Evolutionary conservation across 2,888 invertebrate genomes (phyloP).

Genomic region (Lottia scabra): DNA sequence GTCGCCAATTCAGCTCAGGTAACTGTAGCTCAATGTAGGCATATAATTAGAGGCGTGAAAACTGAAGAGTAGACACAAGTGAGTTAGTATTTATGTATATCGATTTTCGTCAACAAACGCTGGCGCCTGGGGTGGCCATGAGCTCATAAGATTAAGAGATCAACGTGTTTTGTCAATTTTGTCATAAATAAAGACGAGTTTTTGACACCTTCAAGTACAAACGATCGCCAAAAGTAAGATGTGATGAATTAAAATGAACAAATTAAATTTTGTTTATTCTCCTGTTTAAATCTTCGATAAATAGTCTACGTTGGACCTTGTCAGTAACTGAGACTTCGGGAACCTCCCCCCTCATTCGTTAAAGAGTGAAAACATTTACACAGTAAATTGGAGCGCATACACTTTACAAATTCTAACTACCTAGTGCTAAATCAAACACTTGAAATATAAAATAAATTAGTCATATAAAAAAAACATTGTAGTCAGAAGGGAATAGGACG

Average conservation of each 20-base stretch:
- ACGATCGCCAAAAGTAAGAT: not conserved
- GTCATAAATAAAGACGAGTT: not conserved
- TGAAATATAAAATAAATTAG: too few relatives aligned
- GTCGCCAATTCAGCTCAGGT: not conserved
- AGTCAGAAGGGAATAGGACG: too few relatives aligned
- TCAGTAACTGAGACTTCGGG: not conserved
- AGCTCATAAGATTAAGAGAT: not conserved
- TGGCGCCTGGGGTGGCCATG: slow-evolving; percentile 2
- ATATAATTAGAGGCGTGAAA: slow-evolving; percentile 5
- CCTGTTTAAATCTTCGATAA: not conserved
- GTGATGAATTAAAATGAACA: not conserved
- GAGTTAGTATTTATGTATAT: not conserved
- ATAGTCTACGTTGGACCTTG: not conserved
- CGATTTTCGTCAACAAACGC: not conserved
- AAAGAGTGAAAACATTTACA: slow-evolving; percentile 6
- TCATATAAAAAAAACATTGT: too few relatives aligned
- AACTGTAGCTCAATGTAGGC: slow-evolving; percentile 1
- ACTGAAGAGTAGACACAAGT: not conserved
- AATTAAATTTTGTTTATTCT: not conserved
- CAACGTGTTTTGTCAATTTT: not conserved
- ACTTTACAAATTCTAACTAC: not conserved
- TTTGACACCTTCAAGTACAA: not conserved
- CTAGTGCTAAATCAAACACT: too few relatives aligned
- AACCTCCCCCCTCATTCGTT: not conserved
- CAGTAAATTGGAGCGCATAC: not conserved